Conservation (phyloP, 1,140 invertebrate species). For the Drosophila suzukii region DNA sequence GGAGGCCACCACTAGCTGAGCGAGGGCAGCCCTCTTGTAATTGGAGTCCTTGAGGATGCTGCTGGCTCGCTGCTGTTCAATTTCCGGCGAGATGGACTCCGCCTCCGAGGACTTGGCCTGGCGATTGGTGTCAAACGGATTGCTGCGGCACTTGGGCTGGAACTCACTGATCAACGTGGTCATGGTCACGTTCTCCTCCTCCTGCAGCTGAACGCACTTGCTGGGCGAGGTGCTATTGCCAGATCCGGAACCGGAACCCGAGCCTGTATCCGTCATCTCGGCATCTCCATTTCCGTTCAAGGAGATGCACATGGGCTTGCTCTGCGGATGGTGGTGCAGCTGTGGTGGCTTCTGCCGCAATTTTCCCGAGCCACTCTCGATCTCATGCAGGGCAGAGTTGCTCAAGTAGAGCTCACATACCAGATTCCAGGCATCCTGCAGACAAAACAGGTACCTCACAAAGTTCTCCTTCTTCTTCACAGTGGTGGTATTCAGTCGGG, state of each 20-base stretch:
- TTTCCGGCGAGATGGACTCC: constrained; percentile 88
- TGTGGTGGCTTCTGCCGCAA: constrained; percentile 37
- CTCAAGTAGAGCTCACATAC: constrained; percentile 86
- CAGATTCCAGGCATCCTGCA: constrained; percentile 87
- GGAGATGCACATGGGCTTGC: constrained; percentile 65
- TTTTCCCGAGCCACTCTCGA: constrained; percentile 83
- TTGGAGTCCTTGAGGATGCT: constrained; percentile 90
- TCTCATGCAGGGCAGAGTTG: constrained; percentile 85
- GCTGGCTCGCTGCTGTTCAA: constrained; percentile 90
- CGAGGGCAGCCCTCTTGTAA: constrained; percentile 78
- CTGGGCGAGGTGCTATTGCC: constrained; percentile 62
- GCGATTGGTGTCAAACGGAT: constrained; percentile 85
- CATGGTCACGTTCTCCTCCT: constrained; percentile 84
- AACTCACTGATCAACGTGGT: constrained; percentile 85
- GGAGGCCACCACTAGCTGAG: constrained; percentile 81
- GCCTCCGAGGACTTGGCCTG: constrained; percentile 85
- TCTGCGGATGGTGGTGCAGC: constrained; percentile 22
- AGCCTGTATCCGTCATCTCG: constrained; percentile 34
- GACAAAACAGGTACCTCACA: constrained; percentile 86
- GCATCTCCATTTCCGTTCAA: constrained; percentile 60
- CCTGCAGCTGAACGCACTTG: constrained; percentile 69
- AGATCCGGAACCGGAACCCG: constrained; percentile 30
- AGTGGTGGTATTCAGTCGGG: constrained; percentile 85
- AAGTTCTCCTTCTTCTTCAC: constrained; percentile 86
- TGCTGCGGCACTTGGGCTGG: constrained; percentile 86